Evolutionary conservation across 2,113 vertebrate species (phyloP), one percentile per base, ranked within the genome.

Genomic region (Donacobius atricapilla): DNA sequence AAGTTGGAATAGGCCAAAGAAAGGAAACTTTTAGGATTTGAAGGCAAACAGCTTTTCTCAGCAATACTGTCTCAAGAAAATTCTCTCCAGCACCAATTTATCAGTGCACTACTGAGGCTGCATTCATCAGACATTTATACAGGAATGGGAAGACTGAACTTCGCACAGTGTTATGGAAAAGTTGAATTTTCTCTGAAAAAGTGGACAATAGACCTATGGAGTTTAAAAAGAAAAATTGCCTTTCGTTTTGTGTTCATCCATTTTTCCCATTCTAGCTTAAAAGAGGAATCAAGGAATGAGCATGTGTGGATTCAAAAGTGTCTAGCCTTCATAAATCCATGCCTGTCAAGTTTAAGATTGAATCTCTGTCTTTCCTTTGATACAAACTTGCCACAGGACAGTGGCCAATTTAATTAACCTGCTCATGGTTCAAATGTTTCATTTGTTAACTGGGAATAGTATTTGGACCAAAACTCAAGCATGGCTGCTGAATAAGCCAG

Each of bases 11-110:
- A 86, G 42, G 66, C 24, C 28, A 90, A 86, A 65, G 51, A 80
- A 86, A 83, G 50, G 39, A 69, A 93, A 90, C n/a, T 88, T 95
- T 9, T 6, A 42, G 42, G 27, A 90, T 73, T 45, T 66, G 79
- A 93, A 86, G 47, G 51, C 42, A 92, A 92, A 97, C 56, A 93
- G 79, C 76, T 94, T 94, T 95, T 90, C 92, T 96, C 89, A 96
- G 92, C 94, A 96, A 63, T 73, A 86, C 3, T 54, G 35, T 57
- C 64, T 70, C 79, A 89, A 88, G 92, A 95, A 95, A 88, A 95
- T 73, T 81, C 42, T 77, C 80, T 70, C 86, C 68, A 81, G 45
- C 27, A 63, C 15, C 13, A 1, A 93, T 95, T 90, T 86, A 90
- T 95, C 88, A 93, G 30, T 51, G 72, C 44, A 81, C 47, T 70